These are phyloP conservation scores for Kryptolebias ocellatus DNA, from an alignment of 2,797 vertebrate genomes.

Conservation along the genomic window DNA sequence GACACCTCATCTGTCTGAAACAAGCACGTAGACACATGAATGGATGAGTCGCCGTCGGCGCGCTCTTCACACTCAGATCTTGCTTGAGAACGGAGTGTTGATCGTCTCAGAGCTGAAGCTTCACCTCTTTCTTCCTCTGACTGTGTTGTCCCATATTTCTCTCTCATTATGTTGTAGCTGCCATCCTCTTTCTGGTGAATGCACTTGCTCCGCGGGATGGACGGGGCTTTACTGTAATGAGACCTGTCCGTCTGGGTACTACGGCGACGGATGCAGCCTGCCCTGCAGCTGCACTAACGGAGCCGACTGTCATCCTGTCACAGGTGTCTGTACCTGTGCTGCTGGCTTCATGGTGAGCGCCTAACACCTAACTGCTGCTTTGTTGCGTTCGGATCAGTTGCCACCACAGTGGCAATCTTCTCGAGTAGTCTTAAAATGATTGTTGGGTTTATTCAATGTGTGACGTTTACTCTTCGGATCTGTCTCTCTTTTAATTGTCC, in stretches of 20 bases:
- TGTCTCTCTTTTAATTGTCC: not conserved
- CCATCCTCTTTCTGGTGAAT: slow-evolving; percentile 96
- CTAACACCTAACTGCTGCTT: slow-evolving; percentile 11
- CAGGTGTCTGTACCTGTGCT: slow-evolving; percentile 89
- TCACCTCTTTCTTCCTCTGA: slow-evolving; percentile 36
- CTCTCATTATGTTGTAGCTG: slow-evolving; percentile 83
- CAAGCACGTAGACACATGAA: slow-evolving; percentile 49
- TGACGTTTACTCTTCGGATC: slow-evolving; percentile 18
- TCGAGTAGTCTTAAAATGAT: not conserved
- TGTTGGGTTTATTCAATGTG: slow-evolving; percentile 2
- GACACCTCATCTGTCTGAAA: slow-evolving; percentile 72
- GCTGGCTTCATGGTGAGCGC: slow-evolving; percentile 91
- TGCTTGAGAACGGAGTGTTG: slow-evolving; percentile 55
- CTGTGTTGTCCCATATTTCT: slow-evolving; percentile 53
- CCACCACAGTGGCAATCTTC: not conserved
- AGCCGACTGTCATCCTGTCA: slow-evolving; percentile 92
- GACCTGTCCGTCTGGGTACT: slow-evolving; percentile 89
- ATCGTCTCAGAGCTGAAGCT: slow-evolving; percentile 46
- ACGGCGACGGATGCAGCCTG: slow-evolving; percentile 88
- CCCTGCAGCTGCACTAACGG: slow-evolving; percentile 91
- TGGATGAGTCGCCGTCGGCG: slow-evolving; percentile 63
- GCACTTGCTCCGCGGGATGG: slow-evolving; percentile 93
- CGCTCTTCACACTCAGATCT: slow-evolving; percentile 61
- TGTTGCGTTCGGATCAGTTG: slow-evolving; percentile 4
- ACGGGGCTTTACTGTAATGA: slow-evolving; percentile 95